These are phyloP conservation scores for Stercorarius parasiticus DNA, from an alignment of 2,113 vertebrate species.

Conservation along the genomic window DNA sequence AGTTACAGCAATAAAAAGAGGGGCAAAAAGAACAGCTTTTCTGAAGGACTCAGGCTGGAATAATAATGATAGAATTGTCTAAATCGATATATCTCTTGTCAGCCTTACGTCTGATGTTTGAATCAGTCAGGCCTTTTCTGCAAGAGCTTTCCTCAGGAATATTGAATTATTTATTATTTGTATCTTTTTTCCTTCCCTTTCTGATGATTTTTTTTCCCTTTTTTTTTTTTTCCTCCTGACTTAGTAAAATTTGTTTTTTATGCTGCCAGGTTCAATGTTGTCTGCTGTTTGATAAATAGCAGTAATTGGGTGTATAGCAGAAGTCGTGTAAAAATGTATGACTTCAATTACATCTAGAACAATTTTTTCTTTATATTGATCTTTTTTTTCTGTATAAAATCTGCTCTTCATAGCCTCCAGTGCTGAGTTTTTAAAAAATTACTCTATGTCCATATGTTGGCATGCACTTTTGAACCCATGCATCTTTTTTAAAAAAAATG, in stretches of 20 bases:
- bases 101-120: slow-evolving; percentile 83
- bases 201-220: slow-evolving; percentile 63
- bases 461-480: slow-evolving; percentile 57
- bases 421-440: slow-evolving; percentile 69
- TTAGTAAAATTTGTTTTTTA: slow-evolving; percentile 83
- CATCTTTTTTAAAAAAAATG: neutral
- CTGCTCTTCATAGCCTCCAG: slow-evolving; percentile 67
- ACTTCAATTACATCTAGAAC: slow-evolving; percentile 80
- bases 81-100: slow-evolving; percentile 86
- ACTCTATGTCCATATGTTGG: slow-evolving; percentile 62
- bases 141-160: slow-evolving; percentile 81
- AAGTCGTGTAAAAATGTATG: slow-evolving; percentile 81
- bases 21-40: slow-evolving; percentile 77
- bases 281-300: slow-evolving; percentile 83
- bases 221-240: slow-evolving; percentile 48
- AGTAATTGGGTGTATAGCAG: slow-evolving; percentile 79
- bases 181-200: slow-evolving; percentile 76
- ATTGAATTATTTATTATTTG: slow-evolving; percentile 91
- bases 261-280: slow-evolving; percentile 78
- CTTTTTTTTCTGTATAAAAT: slow-evolving; percentile 61
- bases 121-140: slow-evolving; percentile 83
- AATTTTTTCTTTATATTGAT: slow-evolving; percentile 79
- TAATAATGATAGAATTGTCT: slow-evolving; percentile 87
- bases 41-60: slow-evolving; percentile 78
- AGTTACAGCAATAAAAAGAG: slow-evolving; percentile 77